Base-by-base conservation (phyloP, 2,113 vertebrate genomes). In the Paratilapia polleni region DNA sequence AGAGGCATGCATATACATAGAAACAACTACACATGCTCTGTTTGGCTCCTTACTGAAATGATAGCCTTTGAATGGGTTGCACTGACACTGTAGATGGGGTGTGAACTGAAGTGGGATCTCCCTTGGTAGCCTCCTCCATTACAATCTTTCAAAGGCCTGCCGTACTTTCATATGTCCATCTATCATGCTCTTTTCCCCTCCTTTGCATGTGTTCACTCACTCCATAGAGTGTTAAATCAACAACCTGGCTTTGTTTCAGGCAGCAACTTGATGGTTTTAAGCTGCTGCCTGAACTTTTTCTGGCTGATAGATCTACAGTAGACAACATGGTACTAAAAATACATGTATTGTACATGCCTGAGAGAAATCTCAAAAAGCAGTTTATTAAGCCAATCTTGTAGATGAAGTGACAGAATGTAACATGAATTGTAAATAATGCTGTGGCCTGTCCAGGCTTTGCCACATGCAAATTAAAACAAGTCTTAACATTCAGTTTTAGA, bases 141-240 rank as follows among this genome's bases (percentile, higher is more conserved):
- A 89, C 92, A 88, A 80, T 93, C 89, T 92, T 93, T 92, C 92
- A 94, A 91, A 93, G 86, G 85, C 87, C 74, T 87, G 90, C 85
- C 64, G 57, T 91, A 91, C 91, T 93, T 92, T 92, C 87, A 84
- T 88, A 85, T 77, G 66, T 93, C 88, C 91, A 94, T 95, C 92
- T 88, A 91, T 95, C 93, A 95, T 88, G 85, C 84, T 90, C 88
- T 58, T 84, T 91, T 91, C 60, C 85, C 84, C 91, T 92, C 89
- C 86, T 92, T 88, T 93, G 88, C 89, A 90, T 93, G 89, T 90
- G 93, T 93, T 93, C 87, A 36, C 86, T 93, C 93, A 90, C 91
- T 93, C 88, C 82, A 85, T 93, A 87, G 87, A 90, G 89, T 93
- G 90, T 91, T 93, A 94, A 93, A 91, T 93, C 92, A 93, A 91